A percentile compares a stretch with the other conserved stretches of the same genome.
Evolutionary conservation across 2,113 vertebrate species (phyloP).

Genomic region (Plotosus lineatus): DNA sequence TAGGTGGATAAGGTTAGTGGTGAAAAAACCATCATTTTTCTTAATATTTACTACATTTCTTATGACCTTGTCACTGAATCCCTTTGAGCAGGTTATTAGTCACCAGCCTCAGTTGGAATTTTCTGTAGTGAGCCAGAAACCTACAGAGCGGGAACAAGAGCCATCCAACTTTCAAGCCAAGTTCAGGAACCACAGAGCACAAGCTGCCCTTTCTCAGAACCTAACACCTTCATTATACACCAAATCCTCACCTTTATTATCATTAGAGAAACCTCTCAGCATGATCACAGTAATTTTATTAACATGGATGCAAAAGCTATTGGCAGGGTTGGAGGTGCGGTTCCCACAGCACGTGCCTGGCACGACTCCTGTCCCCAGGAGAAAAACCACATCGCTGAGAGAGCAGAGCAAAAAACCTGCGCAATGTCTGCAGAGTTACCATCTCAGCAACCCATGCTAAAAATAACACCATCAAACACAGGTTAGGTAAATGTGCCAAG

Average conservation of each 20-base stretch:
- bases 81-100: slow-evolving; percentile 36
- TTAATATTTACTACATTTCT: not conserved
- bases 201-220: slow-evolving; percentile 14
- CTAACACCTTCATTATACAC: slow-evolving; percentile 7
- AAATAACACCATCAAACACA: slow-evolving; percentile 43
- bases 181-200: slow-evolving; percentile 3
- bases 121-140: slow-evolving; percentile 35
- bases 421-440: not conserved
- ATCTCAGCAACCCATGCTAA: slow-evolving; percentile 31
- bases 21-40: not conserved
- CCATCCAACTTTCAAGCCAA: slow-evolving; percentile 4
- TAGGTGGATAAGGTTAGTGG: not conserved
- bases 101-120: slow-evolving; percentile 30
- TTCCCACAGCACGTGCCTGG: slow-evolving; percentile 36
- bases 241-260: slow-evolving; percentile 19
- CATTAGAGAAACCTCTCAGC: slow-evolving; percentile 22
- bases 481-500: slow-evolving; percentile 37
- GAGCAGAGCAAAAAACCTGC: slow-evolving; percentile 29
- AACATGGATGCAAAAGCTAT: slow-evolving; percentile 15
- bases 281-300: slow-evolving; percentile 14
- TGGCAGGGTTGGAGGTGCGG: slow-evolving; percentile 26
- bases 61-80: slow-evolving; percentile 22
- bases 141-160: slow-evolving; percentile 18
- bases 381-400: slow-evolving; percentile 3
- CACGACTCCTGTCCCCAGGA: slow-evolving; percentile 20